These are phyloP conservation scores for Ennomos quercinarius DNA, from an alignment of 2,888 invertebrate species.

Conservation along the genomic window DNA sequence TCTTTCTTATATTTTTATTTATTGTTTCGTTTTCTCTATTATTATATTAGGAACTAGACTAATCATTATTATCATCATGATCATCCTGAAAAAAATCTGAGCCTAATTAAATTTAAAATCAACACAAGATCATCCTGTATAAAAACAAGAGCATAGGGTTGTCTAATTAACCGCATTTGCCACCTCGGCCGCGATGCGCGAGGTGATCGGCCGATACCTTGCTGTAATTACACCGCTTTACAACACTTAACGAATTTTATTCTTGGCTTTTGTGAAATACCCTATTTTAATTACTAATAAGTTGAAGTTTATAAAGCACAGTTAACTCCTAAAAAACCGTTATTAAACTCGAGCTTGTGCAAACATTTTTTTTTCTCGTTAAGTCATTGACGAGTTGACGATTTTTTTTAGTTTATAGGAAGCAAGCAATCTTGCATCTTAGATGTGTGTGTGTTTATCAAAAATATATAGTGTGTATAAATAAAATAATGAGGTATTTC, in stretches of 20 bases:
- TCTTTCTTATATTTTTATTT: too few relatives aligned
- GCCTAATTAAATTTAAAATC: too few relatives aligned
- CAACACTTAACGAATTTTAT: constrained; percentile 34
- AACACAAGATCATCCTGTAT: constrained; percentile 52
- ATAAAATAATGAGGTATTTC: too few relatives aligned
- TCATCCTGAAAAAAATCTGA: too few relatives aligned
- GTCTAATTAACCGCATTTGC: constrained; percentile 78
- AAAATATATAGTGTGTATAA: too few relatives aligned
- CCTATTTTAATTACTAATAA: constrained; percentile 40
- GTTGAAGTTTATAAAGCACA: neutral
- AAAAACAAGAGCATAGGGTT: constrained; percentile 47
- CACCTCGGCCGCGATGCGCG: constrained; percentile 68
- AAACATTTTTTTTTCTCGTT: too few relatives aligned
- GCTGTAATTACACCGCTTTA: constrained; percentile 39
- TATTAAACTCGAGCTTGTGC: too few relatives aligned
- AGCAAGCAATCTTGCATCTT: too few relatives aligned
- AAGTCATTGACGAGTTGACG: too few relatives aligned
- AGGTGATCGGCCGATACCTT: constrained; percentile 41
- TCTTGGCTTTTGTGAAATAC: constrained; percentile 39
- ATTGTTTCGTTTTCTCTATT: neutral
- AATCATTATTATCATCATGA: constrained; percentile 1
- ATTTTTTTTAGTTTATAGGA: too few relatives aligned
- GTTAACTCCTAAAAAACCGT: neutral
- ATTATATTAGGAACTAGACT: neutral
- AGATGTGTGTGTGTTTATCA: too few relatives aligned